These are phyloP conservation scores for Podocnemis expansa DNA, from an alignment of 2,113 vertebrate genomes.

Conservation along the genomic window DNA sequence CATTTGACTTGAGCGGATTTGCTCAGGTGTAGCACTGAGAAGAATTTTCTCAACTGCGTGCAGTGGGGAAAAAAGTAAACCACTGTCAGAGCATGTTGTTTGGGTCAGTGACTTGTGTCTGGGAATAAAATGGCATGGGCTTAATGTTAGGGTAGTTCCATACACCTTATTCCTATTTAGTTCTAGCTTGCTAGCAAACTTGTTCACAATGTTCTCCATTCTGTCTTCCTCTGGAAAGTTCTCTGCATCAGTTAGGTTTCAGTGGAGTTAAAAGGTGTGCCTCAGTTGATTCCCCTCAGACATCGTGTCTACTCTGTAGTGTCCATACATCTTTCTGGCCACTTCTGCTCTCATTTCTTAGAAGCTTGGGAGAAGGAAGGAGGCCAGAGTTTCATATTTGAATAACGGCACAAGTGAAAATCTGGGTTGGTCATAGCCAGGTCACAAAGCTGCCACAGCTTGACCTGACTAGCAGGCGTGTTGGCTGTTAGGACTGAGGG, in stretches of 20 bases:
- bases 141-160: no score
- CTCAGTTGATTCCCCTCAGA: no score
- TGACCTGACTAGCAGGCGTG: accelerated
- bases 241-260: not conserved
- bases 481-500: accelerated
- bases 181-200: no score
- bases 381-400: not conserved
- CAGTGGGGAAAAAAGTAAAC: not conserved
- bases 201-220: not conserved
- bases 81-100: no score
- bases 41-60: not conserved
- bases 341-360: not conserved
- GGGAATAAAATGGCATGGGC: no score
- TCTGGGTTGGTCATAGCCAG: not conserved
- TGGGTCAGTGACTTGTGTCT: no score
- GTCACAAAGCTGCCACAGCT: not conserved
- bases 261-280: not conserved
- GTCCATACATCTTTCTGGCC: not conserved
- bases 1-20: not conserved
- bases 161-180: no score
- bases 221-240: not conserved
- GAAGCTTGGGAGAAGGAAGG: not conserved
- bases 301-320: no score
- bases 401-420: not conserved
- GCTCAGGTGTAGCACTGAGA: not conserved